Evolutionary conservation across 1,140 invertebrate species (phyloP), one percentile per base, ranked within the genome.

Genomic region (Lasioglossum albipes): DNA sequence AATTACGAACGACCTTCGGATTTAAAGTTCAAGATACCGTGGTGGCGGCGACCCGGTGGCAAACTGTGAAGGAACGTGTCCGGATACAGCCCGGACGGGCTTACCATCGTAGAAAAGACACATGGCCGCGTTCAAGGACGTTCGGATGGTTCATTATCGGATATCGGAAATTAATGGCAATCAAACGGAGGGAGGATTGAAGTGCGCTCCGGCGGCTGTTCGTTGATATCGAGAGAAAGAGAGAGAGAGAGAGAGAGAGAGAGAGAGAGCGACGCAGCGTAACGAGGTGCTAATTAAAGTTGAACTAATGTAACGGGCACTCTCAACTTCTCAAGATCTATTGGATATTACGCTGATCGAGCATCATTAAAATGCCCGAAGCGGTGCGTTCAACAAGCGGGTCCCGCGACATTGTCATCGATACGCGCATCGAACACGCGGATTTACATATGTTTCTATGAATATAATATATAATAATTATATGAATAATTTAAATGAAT

Each of bases 111-210:
- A 36, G 18, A 49, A 70, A 83, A 75, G 82, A 66, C 73, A 65
- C 70, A 73, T 79, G 57, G 73, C 71, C 59, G 45, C 59, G 74
- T 75, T 85, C 74, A 61, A 78, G 79, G 64, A 65, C 70, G 81
- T 82, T 82, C 73, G 75, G 83, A 86, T 79, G 72, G 79, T 84
- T 86, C 83, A 72, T 86, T 84, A 86, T 82, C 74, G 74, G 79
- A 82, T 84, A 79, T 85, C 72, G 83, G 79, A 85, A 78, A 82
- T 85, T 82, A 86, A 75, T 85, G 52, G 66, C 49, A 85, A 73
- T 62, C 59, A 62, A 49, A 67, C n/a, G 41, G 72, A 45, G 49
- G 54, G 71, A 65, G 49, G 62, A 45, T 54, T 13, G 57, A 84
- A 31, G 52, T 54, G 52, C 4, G 7, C 54, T 59, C 20, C 57